Evolutionary conservation across 2,888 invertebrate species (phyloP), one percentile per base, ranked within the genome.

Genomic region (Cotesia congregata): DNA sequence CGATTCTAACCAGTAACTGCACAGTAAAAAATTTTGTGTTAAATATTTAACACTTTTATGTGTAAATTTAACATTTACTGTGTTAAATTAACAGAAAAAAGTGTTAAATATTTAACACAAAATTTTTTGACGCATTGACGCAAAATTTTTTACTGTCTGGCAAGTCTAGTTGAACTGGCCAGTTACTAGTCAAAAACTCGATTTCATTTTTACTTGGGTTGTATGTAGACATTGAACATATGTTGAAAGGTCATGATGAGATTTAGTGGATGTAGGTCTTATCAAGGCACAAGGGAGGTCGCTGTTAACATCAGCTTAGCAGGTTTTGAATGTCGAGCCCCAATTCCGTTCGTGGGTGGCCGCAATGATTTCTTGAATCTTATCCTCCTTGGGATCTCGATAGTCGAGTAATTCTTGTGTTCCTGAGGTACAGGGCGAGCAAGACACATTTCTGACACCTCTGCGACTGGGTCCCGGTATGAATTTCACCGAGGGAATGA

Each of bases 351-450:
- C 87, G 87, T 88, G 88, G 88, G 88, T 88, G 88, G 88, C 83
- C 88, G 82, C 86, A 86, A 88, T 88, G 87, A 88, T 88, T 88
- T 85, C 86, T 87, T 83, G 79, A 80, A 81, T 83, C 84, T 81
- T 87, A 87, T 88, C 88, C 84, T 78, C 83, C 62, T 62, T 20
- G 76, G 83, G 85, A 88, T 88, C 88, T 88, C 87, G 84, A 87
- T 88, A 87, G 86, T 84, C 84, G 84, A 85, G 86, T 88, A 88
- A 88, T 88, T 88, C 86, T 78, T 81, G 82, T 81, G 83, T 83
- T 77, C 74, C 40, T 40, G 6, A 20, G 73, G 67, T 71, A 72
- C 72, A 74, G 77, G 79, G 68, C 17, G 77, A 77, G 76, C 76
- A 77, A 77, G 78, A 75, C 76, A 74, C 77, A 81, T 81, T 79